These are phyloP conservation scores for Meiosimyza platycephala DNA, from an alignment of 2,888 invertebrate species.

Conservation along the genomic window DNA sequence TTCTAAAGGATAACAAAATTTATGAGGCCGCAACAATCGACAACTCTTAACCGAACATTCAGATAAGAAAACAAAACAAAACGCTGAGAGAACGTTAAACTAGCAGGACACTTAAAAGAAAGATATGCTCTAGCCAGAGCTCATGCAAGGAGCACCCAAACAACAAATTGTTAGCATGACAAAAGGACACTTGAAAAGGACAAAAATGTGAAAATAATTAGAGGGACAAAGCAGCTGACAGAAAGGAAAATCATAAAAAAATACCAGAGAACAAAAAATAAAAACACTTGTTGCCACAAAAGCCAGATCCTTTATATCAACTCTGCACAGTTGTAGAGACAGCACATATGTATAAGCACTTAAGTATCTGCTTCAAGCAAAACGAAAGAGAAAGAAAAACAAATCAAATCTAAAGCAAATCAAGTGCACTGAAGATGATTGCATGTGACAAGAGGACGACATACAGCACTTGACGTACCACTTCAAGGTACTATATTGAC, in stretches of 20 bases:
- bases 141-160: conserved; percentile 27
- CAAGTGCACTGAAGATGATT: conserved; percentile 15
- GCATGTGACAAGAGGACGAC: conserved; percentile 29
- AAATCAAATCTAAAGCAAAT: conserved; percentile 16
- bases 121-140: background rate
- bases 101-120: background rate
- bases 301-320: background rate
- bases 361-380: conserved; percentile 17
- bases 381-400: conserved; percentile 12
- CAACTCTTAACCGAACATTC: conserved; percentile 1
- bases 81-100: background rate
- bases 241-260: background rate
- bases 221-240: background rate
- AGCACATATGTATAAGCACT: background rate
- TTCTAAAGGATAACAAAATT: conserved; percentile 23
- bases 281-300: conserved; percentile 30
- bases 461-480: conserved; percentile 8
- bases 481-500: too few species aligned
- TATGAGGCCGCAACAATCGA: conserved; percentile 6
- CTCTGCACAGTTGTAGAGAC: background rate
- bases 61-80: conserved; percentile 27
- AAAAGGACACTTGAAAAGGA: conserved; percentile 34
- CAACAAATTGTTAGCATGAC: conserved; percentile 28
- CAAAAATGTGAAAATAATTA: conserved; percentile 36
- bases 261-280: conserved; percentile 1